Evolutionary conservation across 2,113 vertebrate genomes (phyloP).

Genomic region (Trematomus loennbergii): DNA sequence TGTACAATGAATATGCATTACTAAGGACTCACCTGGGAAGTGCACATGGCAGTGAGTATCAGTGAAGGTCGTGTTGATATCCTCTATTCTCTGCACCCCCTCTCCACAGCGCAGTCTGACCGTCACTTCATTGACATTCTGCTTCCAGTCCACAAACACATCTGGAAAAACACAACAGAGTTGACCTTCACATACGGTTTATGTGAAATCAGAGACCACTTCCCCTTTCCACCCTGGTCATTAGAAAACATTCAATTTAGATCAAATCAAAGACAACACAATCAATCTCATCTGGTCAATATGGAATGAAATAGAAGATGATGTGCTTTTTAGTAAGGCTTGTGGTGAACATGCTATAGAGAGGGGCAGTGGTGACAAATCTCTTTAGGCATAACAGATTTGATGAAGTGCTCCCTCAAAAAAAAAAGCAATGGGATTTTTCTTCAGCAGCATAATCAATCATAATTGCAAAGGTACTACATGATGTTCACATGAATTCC

Average conservation of each 20-base stretch:
- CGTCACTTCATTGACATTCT: conserved; percentile 92
- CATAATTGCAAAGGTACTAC: too few relatives aligned
- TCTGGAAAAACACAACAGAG: conserved; percentile 79
- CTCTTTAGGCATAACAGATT: too few relatives aligned
- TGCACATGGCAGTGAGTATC: conserved; percentile 90
- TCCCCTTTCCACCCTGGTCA: not conserved
- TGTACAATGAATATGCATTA: too few relatives aligned
- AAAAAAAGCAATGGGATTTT: too few relatives aligned
- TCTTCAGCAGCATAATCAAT: too few relatives aligned
- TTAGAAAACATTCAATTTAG: not conserved
- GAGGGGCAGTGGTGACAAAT: too few relatives aligned
- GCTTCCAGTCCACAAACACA: conserved; percentile 94
- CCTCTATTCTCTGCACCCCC: conserved; percentile 85
- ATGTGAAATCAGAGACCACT: not conserved
- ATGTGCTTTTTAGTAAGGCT: not conserved
- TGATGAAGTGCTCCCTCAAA: too few relatives aligned
- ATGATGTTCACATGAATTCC: too few relatives aligned
- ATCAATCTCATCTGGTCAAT: not conserved
- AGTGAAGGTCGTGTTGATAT: conserved; percentile 88
- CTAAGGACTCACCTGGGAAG: conserved; percentile 88
- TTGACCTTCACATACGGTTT: not conserved
- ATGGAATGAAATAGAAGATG: not conserved
- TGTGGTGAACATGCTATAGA: conserved; percentile 1
- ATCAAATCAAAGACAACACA: not conserved
- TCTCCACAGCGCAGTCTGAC: conserved; percentile 90